Conservation (phyloP, 2,888 invertebrate species). For the Camptogramma bilineatum region DNA sequence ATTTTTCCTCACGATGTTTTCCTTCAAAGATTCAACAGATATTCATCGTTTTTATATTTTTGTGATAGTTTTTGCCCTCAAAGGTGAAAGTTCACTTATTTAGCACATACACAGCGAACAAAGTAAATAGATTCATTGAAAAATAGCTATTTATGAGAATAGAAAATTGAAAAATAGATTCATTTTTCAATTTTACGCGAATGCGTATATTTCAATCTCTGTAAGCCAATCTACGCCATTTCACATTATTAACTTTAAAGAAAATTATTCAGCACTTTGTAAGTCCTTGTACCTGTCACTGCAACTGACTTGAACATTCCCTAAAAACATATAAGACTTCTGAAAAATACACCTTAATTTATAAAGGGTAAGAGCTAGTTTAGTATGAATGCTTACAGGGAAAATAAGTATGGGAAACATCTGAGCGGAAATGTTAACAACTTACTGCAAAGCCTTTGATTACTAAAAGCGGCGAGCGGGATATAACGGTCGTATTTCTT, state of each 20-base stretch:
- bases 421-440: conserved; percentile 23
- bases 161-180: no score
- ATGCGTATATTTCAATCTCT: no score
- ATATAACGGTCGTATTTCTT: neutral
- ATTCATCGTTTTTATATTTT: no score
- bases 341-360: conserved; percentile 5
- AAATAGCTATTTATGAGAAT: no score
- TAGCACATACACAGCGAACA: no score
- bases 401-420: conserved; percentile 25
- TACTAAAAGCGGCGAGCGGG: neutral
- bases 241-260: neutral
- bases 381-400: neutral
- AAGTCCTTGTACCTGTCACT: conserved; percentile 25
- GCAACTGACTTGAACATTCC: conserved; percentile 16
- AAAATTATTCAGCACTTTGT: conserved; percentile 14
- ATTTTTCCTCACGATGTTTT: no score
- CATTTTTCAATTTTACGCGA: no score
- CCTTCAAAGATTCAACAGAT: no score
- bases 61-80: no score
- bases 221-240: no score
- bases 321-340: neutral
- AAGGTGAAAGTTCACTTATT: no score
- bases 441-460: conserved; percentile 7
- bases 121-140: no score
- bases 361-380: neutral